phyloP scores from a whole-genome alignment of 2,888 invertebrate genomes.

The Agrochola macilenta region DNA sequence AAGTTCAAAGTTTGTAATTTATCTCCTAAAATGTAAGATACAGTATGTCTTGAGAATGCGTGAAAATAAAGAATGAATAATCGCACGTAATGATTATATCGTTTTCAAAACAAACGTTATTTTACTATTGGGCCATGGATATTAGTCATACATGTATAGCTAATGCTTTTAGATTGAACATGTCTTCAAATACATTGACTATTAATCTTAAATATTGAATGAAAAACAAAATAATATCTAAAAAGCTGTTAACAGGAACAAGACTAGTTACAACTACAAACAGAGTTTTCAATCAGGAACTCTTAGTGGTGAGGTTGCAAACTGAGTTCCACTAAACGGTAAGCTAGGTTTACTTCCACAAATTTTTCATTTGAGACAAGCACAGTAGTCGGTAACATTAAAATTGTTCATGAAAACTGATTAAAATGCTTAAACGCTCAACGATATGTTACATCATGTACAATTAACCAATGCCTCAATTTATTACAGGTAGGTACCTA shows the following conservation, averaged over 20 bases:
- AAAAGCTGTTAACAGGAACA: not conserved
- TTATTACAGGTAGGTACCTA: not conserved
- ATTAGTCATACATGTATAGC: constrained; percentile 32
- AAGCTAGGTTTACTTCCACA: constrained; percentile 25
- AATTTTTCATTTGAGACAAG: not conserved
- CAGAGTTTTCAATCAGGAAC: constrained; percentile 43
- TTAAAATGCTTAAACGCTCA: not conserved
- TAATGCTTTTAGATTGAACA: constrained; percentile 25
- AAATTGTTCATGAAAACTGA: not conserved
- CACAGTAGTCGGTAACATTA: not conserved
- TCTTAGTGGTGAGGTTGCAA: constrained; percentile 25
- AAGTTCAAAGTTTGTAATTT: constrained; percentile 82
- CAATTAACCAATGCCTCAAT: not conserved
- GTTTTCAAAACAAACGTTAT: constrained; percentile 62
- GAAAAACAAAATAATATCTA: not conserved
- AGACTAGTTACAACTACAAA: constrained; percentile 11
- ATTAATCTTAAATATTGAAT: not conserved
- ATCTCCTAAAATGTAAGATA: constrained; percentile 72
- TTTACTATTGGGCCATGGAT: constrained; percentile 34
- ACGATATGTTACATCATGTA: not conserved
- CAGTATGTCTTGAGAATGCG: constrained; percentile 53
- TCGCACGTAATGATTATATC: constrained; percentile 69
- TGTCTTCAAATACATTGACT: not conserved
- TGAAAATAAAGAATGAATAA: constrained; percentile 67
- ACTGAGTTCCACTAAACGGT: constrained; percentile 16